Percentiles rank a stretch among this genome's conserved stretches.
Evolutionary conservation across 1,140 invertebrate species (phyloP).

Genomic region (Lasioglossum albipes): DNA sequence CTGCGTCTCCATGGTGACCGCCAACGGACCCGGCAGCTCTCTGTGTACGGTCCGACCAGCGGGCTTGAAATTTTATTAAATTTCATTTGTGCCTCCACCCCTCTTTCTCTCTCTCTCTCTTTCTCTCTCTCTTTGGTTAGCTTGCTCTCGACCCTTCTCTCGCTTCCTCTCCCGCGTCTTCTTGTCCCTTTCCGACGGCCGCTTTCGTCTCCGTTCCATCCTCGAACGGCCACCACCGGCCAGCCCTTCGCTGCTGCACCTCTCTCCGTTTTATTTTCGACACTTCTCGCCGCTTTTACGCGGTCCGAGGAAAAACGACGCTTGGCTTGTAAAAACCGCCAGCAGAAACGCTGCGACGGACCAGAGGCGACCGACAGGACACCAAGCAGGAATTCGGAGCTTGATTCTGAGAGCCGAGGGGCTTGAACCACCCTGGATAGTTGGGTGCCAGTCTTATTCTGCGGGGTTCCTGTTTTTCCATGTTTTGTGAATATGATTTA

Average conservation of each 20-base stretch:
- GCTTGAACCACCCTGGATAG: no score
- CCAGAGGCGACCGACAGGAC: no score
- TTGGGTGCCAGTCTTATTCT: no score
- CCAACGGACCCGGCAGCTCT: constrained; percentile 76
- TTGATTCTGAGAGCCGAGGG: no score
- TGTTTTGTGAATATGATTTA: no score
- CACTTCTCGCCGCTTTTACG: constrained; percentile 30
- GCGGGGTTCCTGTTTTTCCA: no score
- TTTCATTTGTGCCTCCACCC: constrained; percentile 68
- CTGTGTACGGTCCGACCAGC: constrained; percentile 56
- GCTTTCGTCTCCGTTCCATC: constrained; percentile 24
- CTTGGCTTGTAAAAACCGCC: neutral
- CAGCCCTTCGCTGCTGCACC: neutral
- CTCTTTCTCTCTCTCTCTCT: constrained; percentile 10
- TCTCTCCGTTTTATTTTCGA: constrained; percentile 33
- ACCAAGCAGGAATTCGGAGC: neutral
- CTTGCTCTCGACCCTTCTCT: neutral
- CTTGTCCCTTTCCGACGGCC: neutral
- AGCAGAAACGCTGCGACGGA: constrained; percentile 2
- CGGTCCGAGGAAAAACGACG: constrained; percentile 14
- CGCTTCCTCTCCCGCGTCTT: neutral
- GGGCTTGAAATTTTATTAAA: constrained; percentile 80
- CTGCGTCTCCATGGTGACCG: constrained; percentile 80
- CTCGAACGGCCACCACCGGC: neutral
- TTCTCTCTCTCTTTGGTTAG: neutral